Evolutionary conservation across 2,888 invertebrate species (phyloP), one percentile per base, ranked within the genome.

Genomic region (Andrena fulva): DNA sequence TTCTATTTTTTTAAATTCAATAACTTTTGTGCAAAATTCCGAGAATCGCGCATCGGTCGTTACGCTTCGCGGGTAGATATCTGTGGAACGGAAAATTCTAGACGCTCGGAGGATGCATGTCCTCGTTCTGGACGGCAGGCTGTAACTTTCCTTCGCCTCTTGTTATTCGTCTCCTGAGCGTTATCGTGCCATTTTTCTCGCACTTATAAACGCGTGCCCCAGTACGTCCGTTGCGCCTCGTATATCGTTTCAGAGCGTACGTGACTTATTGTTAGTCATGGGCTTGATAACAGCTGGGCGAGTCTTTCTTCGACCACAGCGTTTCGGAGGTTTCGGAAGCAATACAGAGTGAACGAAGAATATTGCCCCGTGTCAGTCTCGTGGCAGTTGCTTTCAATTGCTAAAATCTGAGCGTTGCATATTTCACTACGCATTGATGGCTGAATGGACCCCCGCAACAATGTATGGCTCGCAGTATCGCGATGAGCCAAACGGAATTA

Each of bases 141-240:
- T 62, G 88, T 84, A 88, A 86, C 63, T 87, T 87, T 84, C 84
- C 84, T 87, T 74, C 66, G 80, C 56, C 68, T 56, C 74, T 67
- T 77, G 76, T 73, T 85, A 62, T 74, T 84, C 84, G 67, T 84
- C 72, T 79, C 54, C 75, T 31, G 73, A 60, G 64, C 66, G 79
- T 82, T 88, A 86, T 86, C 78, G 52, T 52, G n/a, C 59, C 62
- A 67, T 64, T 78, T 85, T 77, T 72, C 72, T 73, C 20, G 69
- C 76, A 42, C 35, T 68, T 56, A 68, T 63, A 64, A 80, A 63
- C 71, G 68, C 78, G 68, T 68, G 56, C 73, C 69, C 77, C 54
- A 48, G 68, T 68, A 54, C 33, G 73, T 77, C 72, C 66, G 63
- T 24, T 31, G 67, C 27, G 52, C 20, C 69, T 71, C 60, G 35